Evolutionary conservation across 2,797 vertebrate species (phyloP).

Genomic region (Bryconaethiops microstoma): DNA sequence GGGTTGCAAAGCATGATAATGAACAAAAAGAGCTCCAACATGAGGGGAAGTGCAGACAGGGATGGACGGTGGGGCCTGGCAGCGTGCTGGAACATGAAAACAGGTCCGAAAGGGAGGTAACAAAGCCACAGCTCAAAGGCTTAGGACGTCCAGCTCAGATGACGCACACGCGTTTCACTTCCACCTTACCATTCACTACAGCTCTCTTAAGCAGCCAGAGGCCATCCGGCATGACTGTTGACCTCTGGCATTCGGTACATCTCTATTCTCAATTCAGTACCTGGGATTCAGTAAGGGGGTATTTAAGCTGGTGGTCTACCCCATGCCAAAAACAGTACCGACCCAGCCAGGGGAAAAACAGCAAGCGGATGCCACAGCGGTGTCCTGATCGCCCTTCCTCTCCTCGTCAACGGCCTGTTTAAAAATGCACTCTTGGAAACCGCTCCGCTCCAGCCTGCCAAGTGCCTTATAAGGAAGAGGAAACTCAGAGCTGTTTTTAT

Average conservation of each 20-base stretch:
- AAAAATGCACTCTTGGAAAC: slow-evolving; percentile 52
- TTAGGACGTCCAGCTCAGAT: slow-evolving; percentile 4
- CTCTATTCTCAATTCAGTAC: slow-evolving; percentile 21
- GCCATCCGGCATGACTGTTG: not conserved
- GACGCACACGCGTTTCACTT: not conserved
- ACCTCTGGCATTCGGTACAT: not conserved
- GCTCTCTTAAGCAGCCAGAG: not conserved
- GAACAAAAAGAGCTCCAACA: slow-evolving; percentile 13
- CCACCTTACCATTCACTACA: slow-evolving; percentile 8
- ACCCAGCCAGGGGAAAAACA: slow-evolving; percentile 6
- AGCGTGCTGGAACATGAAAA: not conserved
- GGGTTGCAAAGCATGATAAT: slow-evolving; percentile 30
- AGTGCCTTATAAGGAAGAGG: slow-evolving; percentile 59
- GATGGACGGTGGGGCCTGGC: not conserved
- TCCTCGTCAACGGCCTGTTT: slow-evolving; percentile 20
- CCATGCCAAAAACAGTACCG: slow-evolving; percentile 1
- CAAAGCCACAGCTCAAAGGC: slow-evolving; percentile 26
- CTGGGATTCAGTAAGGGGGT: slow-evolving; percentile 19
- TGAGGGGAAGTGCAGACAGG: not conserved
- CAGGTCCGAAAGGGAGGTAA: not conserved
- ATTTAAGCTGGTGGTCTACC: not conserved
- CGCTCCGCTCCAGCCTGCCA: slow-evolving; percentile 16
- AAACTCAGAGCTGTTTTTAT: slow-evolving; percentile 42
- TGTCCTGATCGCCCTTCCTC: slow-evolving; percentile 34
- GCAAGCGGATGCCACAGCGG: slow-evolving; percentile 37